phyloP scores from a whole-genome alignment of 1,140 invertebrate genomes.

The Drosophila equinoxialis region DNA sequence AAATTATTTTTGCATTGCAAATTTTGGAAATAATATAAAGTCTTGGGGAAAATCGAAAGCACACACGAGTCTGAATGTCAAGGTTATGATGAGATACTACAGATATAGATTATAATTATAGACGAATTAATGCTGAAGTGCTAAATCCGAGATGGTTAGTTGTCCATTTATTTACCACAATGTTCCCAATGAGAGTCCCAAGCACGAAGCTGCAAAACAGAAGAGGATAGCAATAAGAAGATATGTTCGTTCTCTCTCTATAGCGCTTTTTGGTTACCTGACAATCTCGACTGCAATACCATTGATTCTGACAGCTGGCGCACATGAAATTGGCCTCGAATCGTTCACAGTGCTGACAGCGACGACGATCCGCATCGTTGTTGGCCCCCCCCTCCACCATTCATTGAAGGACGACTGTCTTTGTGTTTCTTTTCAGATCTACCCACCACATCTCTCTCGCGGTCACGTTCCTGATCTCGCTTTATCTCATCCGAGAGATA shows the following conservation, averaged over 20 bases:
- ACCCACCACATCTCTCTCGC: too few species aligned
- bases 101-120: conserved; percentile 41
- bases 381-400: conserved; percentile 43
- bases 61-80: background rate
- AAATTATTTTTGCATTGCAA: conserved; percentile 6
- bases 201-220: conserved; percentile 32
- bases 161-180: conserved; percentile 42
- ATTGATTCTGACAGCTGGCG: conserved; percentile 93
- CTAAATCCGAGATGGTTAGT: conserved; percentile 12
- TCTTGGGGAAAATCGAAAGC: background rate
- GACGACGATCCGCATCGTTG: conserved; percentile 69
- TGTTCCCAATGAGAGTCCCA: conserved; percentile 52
- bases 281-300: conserved; percentile 94
- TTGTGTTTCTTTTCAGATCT: conserved; percentile 12
- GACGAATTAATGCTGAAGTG: conserved; percentile 64
- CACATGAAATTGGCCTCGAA: conserved; percentile 92
- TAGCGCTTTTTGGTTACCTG: conserved; percentile 86
- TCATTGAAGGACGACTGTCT: background rate
- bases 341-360: conserved; percentile 91
- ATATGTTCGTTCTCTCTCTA: background rate
- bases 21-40: background rate
- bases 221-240: background rate
- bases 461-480: too few species aligned
- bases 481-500: conserved; percentile 4
- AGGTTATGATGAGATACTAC: conserved; percentile 27